Evolutionary conservation across 2,113 vertebrate genomes (phyloP).

Genomic region (Sterrhoptilus dennistouni): DNA sequence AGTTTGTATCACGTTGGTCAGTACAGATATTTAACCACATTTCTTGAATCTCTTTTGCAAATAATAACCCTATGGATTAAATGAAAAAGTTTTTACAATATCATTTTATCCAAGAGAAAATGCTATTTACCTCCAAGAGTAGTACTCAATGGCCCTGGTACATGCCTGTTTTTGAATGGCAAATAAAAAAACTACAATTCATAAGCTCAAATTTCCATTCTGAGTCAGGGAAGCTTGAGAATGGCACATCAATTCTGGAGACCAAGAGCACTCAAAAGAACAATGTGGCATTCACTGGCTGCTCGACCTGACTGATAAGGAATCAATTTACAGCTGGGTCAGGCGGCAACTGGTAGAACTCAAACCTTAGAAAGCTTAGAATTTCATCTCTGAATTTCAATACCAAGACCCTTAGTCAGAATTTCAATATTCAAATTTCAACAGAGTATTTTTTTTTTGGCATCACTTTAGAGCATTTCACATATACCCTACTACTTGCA

Average conservation of each 20-base stretch:
- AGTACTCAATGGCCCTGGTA: not conserved
- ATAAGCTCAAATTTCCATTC: not conserved
- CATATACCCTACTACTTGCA: not conserved
- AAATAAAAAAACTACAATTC: not conserved
- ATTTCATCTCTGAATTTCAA: not conserved
- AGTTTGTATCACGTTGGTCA: not conserved
- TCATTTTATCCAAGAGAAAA: not conserved
- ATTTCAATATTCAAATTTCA: not conserved
- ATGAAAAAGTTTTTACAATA: not conserved
- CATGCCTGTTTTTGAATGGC: not conserved
- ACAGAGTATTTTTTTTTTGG: not conserved
- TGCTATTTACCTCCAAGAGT: not conserved
- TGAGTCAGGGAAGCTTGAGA: not conserved
- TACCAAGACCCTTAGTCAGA: accelerated
- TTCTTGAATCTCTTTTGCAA: not conserved
- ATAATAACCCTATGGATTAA: not conserved
- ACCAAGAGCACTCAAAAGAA: not conserved
- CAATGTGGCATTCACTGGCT: not conserved
- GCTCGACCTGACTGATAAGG: not conserved
- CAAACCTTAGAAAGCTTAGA: not conserved
- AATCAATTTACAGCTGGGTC: not conserved
- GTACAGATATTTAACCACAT: not conserved
- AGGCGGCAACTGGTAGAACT: not conserved
- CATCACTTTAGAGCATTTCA: not conserved
- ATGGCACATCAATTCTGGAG: not conserved